Conservation (phyloP, 1,140 invertebrate species). For the Arion vulgaris region DNA sequence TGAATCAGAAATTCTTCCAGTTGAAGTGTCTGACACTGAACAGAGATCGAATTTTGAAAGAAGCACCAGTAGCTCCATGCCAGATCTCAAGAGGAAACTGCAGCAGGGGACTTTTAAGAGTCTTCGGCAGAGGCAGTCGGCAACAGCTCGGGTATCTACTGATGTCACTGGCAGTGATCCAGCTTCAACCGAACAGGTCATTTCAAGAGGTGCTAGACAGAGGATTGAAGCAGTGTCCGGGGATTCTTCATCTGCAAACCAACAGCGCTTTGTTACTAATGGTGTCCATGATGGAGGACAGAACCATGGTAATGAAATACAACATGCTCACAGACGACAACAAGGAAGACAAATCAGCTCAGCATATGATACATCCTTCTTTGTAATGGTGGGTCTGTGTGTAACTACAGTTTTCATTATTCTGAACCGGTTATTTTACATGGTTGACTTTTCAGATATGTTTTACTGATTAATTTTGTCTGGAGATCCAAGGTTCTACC, state of each 20-base stretch:
- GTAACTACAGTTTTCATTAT: conserved; percentile 6
- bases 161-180: conserved; percentile 10
- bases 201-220: background rate
- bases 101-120: background rate
- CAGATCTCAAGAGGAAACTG: conserved; percentile 9
- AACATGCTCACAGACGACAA: background rate
- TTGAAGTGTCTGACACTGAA: conserved; percentile 20
- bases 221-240: conserved; percentile 36
- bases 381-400: conserved; percentile 18
- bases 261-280: background rate
- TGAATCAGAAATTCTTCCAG: background rate
- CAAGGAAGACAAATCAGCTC: background rate
- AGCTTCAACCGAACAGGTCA: background rate
- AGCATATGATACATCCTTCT: conserved; percentile 8
- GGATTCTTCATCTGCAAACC: background rate
- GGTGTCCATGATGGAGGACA: background rate
- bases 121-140: conserved; percentile 36
- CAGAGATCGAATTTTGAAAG: conserved; percentile 25
- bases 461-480: background rate
- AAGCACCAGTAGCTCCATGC: conserved; percentile 23
- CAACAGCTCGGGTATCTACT: background rate
- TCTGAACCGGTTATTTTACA: conserved; percentile 8
- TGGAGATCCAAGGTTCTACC: no score
- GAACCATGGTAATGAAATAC: background rate
- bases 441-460: conserved; percentile 25